These are phyloP conservation scores for Serripes groenlandicus DNA, from an alignment of 2,888 invertebrate genomes.

Conservation along the genomic window DNA sequence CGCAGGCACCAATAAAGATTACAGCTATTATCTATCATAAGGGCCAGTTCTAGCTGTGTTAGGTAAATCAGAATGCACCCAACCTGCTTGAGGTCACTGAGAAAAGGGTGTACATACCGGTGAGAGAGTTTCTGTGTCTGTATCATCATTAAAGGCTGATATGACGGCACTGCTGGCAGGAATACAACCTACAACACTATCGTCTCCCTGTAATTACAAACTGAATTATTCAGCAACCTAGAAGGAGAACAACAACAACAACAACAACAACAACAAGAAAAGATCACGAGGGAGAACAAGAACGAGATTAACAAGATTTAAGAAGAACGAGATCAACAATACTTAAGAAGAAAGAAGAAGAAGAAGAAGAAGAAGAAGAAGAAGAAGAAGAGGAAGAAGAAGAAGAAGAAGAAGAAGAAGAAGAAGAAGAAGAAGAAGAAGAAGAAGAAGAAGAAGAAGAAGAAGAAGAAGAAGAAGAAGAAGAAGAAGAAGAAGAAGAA, in stretches of 20 bases:
- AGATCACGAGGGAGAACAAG: background rate
- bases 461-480: background rate
- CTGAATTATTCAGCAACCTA: background rate
- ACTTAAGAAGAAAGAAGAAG: too few relatives aligned
- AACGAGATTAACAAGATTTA: background rate
- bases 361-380: background rate
- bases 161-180: slow-evolving; percentile 47
- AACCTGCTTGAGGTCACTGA: background rate
- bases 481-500: background rate
- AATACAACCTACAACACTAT: slow-evolving; percentile 70
- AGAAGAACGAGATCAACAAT: too few relatives aligned
- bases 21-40: too few relatives aligned
- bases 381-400: background rate
- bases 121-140: slow-evolving; percentile 44
- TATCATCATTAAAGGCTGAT: slow-evolving; percentile 56
- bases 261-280: background rate
- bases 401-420: background rate
- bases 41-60: too few relatives aligned
- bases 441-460: background rate
- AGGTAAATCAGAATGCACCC: background rate
- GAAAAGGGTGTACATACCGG: slow-evolving; percentile 23
- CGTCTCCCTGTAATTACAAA: slow-evolving; percentile 63
- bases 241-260: background rate
- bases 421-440: background rate
- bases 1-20: too few relatives aligned